Evolutionary conservation across 2,797 vertebrate genomes (phyloP).

Genomic region (Scolopax bukidnonensis): DNA sequence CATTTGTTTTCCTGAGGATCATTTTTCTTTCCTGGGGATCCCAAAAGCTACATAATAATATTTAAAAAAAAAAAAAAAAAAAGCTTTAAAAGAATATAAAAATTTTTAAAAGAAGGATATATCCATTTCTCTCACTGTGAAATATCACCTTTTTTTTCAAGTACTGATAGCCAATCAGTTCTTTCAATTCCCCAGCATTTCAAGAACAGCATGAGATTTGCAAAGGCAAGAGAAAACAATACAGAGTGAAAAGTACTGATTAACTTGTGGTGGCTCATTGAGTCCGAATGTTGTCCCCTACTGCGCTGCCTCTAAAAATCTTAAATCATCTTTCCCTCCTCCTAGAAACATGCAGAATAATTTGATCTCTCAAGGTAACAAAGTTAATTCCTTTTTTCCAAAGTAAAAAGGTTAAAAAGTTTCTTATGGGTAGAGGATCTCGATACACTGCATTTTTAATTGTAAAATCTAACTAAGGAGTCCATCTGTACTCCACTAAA

Average conservation of each 20-base stretch:
- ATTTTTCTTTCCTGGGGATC: not conserved
- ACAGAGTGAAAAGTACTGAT: slow-evolving; percentile 54
- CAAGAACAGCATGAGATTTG: slow-evolving; percentile 59
- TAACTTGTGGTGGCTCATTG: slow-evolving; percentile 56
- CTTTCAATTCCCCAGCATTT: slow-evolving; percentile 53
- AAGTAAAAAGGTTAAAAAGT: not conserved
- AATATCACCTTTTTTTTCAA: not conserved
- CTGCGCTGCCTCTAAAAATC: slow-evolving; percentile 29
- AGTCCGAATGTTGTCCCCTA: slow-evolving; percentile 33
- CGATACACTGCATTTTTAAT: not conserved
- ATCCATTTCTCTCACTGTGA: slow-evolving; percentile 6
- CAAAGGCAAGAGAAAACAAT: slow-evolving; percentile 65
- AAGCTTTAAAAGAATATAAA: not conserved
- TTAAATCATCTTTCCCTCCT: slow-evolving; percentile 52
- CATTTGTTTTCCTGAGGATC: not conserved
- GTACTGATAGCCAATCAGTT: not conserved
- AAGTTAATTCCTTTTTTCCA: slow-evolving; percentile 1
- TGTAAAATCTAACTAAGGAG: not conserved
- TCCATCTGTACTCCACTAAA: not conserved
- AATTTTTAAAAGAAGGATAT: not conserved
- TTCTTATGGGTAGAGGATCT: not conserved
- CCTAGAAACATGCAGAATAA: slow-evolving; percentile 4
- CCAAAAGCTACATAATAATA: not conserved
- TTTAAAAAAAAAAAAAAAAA: not conserved
- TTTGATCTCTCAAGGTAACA: slow-evolving; percentile 35